Evolutionary conservation across 2,888 invertebrate species (phyloP), one percentile per base, ranked within the genome.

Genomic region (Lochmaea crataegi): DNA sequence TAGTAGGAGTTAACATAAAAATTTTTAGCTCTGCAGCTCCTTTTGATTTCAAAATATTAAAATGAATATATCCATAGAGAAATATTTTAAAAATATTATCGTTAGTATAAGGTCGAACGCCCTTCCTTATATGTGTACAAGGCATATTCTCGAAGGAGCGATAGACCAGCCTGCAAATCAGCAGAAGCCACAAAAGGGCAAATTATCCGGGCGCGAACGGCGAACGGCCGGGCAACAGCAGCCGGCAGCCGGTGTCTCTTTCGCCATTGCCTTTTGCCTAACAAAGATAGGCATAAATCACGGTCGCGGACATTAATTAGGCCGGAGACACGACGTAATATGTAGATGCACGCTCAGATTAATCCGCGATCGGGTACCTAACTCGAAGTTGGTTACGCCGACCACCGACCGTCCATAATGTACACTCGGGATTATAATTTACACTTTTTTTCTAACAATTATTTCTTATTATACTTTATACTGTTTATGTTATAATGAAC

Each of bases 241-340:
- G 68, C 74, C 66, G 75, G 75, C 72, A 71, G 79, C 78, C 81
- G 79, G 80, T 76, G 76, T 79, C 77, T 78, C 78, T 80, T 80
- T 79, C 79, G 77, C 78, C 71, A 67, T 64, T 61, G 61, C 56
- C 58, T 69, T 65, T 70, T 48, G 60, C 71, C 74, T 76, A 80
- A 81, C 81, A 82, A 80, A 83, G 81, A 81, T 80, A 80, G 80
- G 83, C 84, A 85, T 86, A 86, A 86, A 86, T 86, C 86, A 86
- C 86, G 76, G 67, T 74, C 76, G 81, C 77, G 83, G 85, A 86
- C 86, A 84, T 86, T 86, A 86, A 86, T 86, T 86, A 86, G 85
- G 82, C 82, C 83, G 83, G 79, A 77, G 84, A 85, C 84, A 83
- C 85, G 82, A 82, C 82, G 83, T 84, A 84, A 85, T 85, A 85